Conservation (phyloP, 2,888 invertebrate species). For the Lissonota sp. region DNA sequence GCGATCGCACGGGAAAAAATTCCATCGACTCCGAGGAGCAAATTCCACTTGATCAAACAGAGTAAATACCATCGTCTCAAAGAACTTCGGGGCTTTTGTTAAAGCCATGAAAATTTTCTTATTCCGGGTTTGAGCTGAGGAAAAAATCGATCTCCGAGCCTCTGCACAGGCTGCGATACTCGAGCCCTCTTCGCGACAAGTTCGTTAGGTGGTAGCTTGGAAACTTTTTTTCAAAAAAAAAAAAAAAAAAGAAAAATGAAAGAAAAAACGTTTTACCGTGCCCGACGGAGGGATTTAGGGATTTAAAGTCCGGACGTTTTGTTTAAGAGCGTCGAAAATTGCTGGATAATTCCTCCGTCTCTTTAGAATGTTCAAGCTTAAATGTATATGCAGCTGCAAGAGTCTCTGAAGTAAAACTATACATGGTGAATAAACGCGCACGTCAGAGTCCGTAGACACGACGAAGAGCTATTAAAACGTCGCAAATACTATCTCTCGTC, state of each 20-base stretch:
- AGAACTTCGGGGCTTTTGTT: neutral
- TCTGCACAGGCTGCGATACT: slow-evolving; percentile 31
- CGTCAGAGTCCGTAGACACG: slow-evolving; percentile 26
- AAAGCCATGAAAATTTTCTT: neutral
- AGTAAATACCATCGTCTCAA: neutral
- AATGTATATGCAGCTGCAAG: neutral
- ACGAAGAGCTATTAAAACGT: slow-evolving; percentile 61
- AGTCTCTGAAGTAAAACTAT: neutral
- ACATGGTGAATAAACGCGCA: slow-evolving; percentile 43
- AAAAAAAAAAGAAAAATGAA: slow-evolving; percentile 2
- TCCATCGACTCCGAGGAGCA: too few relatives aligned
- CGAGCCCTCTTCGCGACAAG: slow-evolving; percentile 28
- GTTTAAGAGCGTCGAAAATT: slow-evolving; percentile 57
- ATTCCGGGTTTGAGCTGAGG: neutral
- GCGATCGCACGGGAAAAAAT: too few relatives aligned
- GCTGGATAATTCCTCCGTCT: slow-evolving; percentile 41
- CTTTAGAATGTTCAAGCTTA: neutral
- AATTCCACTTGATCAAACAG: neutral
- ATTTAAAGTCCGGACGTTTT: slow-evolving; percentile 52
- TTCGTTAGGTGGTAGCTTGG: slow-evolving; percentile 20
- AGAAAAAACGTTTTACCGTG: slow-evolving; percentile 31
- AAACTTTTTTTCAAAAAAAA: slow-evolving; percentile 2
- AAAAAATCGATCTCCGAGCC: neutral
- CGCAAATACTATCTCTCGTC: slow-evolving; percentile 39
- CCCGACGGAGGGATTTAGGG: slow-evolving; percentile 49